Evolutionary conservation across 1,140 invertebrate genomes (phyloP).

Genomic region (Phymastichus coffea): DNA sequence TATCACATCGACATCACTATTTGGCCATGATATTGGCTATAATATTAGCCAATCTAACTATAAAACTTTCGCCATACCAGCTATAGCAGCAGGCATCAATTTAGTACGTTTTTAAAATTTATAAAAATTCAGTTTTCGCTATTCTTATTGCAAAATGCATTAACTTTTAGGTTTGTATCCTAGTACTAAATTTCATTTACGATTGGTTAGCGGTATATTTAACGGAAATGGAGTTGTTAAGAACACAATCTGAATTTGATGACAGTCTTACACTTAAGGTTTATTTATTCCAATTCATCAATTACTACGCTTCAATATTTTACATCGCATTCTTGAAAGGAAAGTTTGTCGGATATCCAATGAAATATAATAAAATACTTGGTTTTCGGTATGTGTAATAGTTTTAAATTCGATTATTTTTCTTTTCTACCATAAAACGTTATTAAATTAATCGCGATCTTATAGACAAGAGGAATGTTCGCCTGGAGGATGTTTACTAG

Average conservation of each 20-base stretch:
- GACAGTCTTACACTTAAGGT: constrained; percentile 96
- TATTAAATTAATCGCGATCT: not conserved
- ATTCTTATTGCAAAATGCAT: constrained; percentile 1
- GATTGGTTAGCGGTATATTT: constrained; percentile 86
- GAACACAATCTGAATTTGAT: constrained; percentile 97
- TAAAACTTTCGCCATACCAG: constrained; percentile 78
- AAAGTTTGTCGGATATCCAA: constrained; percentile 84
- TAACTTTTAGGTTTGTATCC: constrained; percentile 64
- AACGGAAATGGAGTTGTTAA: constrained; percentile 88
- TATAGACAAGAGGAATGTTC: constrained; percentile 82
- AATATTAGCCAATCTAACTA: no score
- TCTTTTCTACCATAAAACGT: not conserved
- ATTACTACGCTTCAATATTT: constrained; percentile 98
- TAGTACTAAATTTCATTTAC: constrained; percentile 88
- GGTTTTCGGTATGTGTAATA: constrained; percentile 53
- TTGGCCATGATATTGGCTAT: constrained; percentile 64
- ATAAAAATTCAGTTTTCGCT: not conserved
- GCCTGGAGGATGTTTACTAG: constrained; percentile 87
- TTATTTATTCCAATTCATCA: constrained; percentile 96
- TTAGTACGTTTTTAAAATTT: constrained; percentile 54
- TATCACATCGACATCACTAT: constrained; percentile 74
- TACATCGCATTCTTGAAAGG: constrained; percentile 99
- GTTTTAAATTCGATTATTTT: not conserved
- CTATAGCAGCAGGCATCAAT: constrained; percentile 85
- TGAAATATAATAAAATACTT: constrained; percentile 74